Base-by-base conservation (phyloP, 2,888 invertebrate genomes). In the Escarpia spicata region DNA sequence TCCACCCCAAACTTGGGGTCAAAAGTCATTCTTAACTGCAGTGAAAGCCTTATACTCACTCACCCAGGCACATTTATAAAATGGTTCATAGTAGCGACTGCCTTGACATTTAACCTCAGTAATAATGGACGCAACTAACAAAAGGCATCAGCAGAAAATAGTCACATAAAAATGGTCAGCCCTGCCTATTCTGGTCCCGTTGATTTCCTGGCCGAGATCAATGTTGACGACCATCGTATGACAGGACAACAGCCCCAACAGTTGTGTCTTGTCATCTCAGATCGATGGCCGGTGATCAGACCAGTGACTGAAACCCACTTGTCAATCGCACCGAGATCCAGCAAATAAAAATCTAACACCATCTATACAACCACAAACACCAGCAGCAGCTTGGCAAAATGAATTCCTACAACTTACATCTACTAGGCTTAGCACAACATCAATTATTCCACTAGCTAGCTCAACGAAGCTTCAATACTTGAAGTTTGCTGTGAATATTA, bases 81-180 rank as follows among this genome's bases (percentile, higher is more conserved):
- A 19, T 6, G 4, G 75, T 75, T 75, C 75, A 6, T 75, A 75
- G 26, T 26, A 75, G 75, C 75, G 52, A 52, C 52, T 52, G 52
- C 52, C 9, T 52, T 12, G 12, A 12, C 52, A 52, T 3, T 26
- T 19, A 75, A 19, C 75, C 75, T 26, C 75, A 75, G 75, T 26
- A 26, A 75, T n/a, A 75, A 75, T 75, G 75, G 75, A 75, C 75
- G n/a, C 75, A 75, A 75, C 75, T 75, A 75, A 26, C 75, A 75
- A 75, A 75, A 75, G 75, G 75, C 75, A 75, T 75, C 75, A 26
- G 75, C 75, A 26, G 75, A 75, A 75, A 75, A 75, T 75, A 75
- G 19, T 75, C 75, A 15, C 75, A 75, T 75, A 75, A 75, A 75
- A 75, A 15, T 26, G 75, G 75, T 75, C 75, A 75, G 75, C 19